Base-by-base conservation (phyloP, 2,888 invertebrate genomes). In the Platynereis dumerilii region DNA sequence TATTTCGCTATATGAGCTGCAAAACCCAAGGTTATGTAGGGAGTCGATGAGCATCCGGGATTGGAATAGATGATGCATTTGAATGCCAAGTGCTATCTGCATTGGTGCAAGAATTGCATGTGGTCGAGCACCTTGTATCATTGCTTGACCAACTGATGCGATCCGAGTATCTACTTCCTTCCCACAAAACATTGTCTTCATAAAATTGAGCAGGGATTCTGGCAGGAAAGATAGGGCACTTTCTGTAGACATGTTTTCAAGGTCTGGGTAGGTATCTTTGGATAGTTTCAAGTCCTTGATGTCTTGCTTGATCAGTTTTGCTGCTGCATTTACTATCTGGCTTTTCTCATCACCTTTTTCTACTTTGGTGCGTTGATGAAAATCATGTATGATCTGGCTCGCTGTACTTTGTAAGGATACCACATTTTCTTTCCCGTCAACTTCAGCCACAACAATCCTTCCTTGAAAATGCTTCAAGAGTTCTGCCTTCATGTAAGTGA, bases 31-130 rank as follows among this genome's bases (percentile, higher is more conserved):
- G n/a, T 52, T 61, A 56, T 72, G 48, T n/a, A 75, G 62, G 2
- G 69, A 64, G 45, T 76, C 76, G 24, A 75, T 63, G 2, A 75
- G 65, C 63, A 65, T 72, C 34, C 60, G 68, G 12, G 75, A 75
- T n/a, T 53, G 63, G 65, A 66, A 74, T 17, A 66, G 70, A 42
- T 74, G 71, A 56, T 74, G 74, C 42, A 75, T 20, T 58, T 75
- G 74, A 1, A 75, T 63, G 17, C 64, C 73, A 2, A 75, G 60
- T 7, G 71, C 74, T 3, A 75, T 7, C 58, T 73, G 73, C 10
- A 75, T 45, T 39, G 74, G 74, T 20, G 74, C 62, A n/a, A 75
- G 24, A 2, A 74, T 20, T 2, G 56, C 45, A 68, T 58, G n/a
- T 42, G 75, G 74, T 29, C 71, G 54, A n/a, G 65, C 42, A 22